Conservation (phyloP, 2,888 invertebrate species). For the Hofmannophila pseudospretella region DNA sequence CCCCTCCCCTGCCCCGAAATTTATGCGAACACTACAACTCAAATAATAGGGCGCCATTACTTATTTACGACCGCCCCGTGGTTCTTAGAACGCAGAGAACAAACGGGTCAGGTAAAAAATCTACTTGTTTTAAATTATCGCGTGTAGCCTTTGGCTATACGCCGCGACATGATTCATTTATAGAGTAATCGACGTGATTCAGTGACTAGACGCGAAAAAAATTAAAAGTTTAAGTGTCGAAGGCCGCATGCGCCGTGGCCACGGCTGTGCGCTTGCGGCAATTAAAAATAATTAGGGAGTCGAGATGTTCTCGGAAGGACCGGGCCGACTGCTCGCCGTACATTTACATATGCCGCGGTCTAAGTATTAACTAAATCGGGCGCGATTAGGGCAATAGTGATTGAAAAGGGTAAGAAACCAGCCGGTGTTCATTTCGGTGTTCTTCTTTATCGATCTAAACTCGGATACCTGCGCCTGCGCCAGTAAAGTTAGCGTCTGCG, state of each 20-base stretch:
- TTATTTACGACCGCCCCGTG: slow-evolving; percentile 61
- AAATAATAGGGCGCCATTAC: slow-evolving; percentile 71
- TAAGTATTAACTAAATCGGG: slow-evolving; percentile 57
- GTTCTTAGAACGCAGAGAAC: slow-evolving; percentile 55
- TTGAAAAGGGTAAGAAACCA: slow-evolving; percentile 69
- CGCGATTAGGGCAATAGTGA: slow-evolving; percentile 74
- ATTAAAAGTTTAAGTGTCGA: slow-evolving; percentile 60
- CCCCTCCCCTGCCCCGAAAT: slow-evolving; percentile 35
- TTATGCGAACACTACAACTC: slow-evolving; percentile 50
- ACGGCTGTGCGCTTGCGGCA: slow-evolving; percentile 64
- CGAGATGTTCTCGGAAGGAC: slow-evolving; percentile 72
- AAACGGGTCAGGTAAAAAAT: slow-evolving; percentile 49
- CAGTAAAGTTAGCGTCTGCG: slow-evolving; percentile 32
- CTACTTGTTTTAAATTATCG: slow-evolving; percentile 49
- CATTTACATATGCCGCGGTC: slow-evolving; percentile 67
- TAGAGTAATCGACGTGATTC: slow-evolving; percentile 60
- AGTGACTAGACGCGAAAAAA: slow-evolving; percentile 73
- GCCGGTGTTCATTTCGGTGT: slow-evolving; percentile 46
- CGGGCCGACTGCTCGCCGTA: slow-evolving; percentile 38
- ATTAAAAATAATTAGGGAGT: slow-evolving; percentile 77
- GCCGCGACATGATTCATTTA: slow-evolving; percentile 51
- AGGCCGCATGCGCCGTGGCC: slow-evolving; percentile 61
- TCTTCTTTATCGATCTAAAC: slow-evolving; percentile 44
- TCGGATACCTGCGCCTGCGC: slow-evolving; percentile 31
- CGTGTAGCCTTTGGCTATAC: slow-evolving; percentile 39